phyloP scores from a whole-genome alignment of 2,113 vertebrate genomes.

The Callipepla californica region DNA sequence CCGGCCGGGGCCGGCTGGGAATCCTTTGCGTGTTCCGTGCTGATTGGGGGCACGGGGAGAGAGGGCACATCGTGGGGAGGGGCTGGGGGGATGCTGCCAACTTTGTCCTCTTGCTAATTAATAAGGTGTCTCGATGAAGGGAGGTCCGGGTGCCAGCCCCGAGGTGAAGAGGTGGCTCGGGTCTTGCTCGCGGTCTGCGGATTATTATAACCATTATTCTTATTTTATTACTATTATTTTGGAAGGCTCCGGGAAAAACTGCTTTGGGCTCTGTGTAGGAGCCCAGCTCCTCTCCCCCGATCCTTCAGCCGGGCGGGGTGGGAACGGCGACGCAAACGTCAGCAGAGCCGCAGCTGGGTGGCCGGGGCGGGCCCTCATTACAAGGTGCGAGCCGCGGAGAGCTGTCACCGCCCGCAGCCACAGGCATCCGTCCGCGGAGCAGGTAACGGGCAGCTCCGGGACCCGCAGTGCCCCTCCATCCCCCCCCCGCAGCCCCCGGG shows the following conservation, averaged over 20 bases:
- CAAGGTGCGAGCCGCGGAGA: not conserved
- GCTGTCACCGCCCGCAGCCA: not conserved
- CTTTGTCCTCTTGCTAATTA: not conserved
- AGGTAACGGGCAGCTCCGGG: not conserved
- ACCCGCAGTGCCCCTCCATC: too few species aligned
- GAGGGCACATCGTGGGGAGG: too few species aligned
- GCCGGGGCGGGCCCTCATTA: not conserved
- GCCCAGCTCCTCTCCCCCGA: not conserved
- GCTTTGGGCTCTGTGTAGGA: not conserved
- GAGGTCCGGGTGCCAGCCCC: not conserved
- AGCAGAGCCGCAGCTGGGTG: not conserved
- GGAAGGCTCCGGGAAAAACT: accelerated
- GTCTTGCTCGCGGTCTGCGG: not conserved
- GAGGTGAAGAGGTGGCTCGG: not conserved
- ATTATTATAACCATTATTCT: too few species aligned
- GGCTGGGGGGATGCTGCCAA: too few species aligned
- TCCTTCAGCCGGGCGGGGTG: too few species aligned
- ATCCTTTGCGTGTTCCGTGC: too few species aligned
- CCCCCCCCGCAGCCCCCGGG: too few species aligned
- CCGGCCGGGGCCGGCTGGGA: not conserved
- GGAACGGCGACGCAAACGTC: not conserved
- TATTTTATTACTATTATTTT: too few species aligned
- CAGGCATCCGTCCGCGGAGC: accelerated
- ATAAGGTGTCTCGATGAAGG: not conserved
- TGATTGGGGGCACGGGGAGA: too few species aligned